Percentiles rank a stretch among this genome's conserved stretches.
Evolutionary conservation across 2,113 vertebrate genomes (phyloP).

Genomic region (Corythaeola cristata): DNA sequence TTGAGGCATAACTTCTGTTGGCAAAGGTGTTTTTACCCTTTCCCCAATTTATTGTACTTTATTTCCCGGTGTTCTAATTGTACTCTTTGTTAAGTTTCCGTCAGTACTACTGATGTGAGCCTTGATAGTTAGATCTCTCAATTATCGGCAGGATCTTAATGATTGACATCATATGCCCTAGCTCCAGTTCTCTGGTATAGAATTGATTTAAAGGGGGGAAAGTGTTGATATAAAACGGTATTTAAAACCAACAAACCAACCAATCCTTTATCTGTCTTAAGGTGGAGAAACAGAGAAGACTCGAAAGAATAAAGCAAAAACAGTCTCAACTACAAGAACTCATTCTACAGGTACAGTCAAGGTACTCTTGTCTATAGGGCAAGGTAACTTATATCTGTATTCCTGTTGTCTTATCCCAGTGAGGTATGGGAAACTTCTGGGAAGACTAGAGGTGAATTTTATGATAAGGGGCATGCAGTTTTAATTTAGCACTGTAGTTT

Average conservation of each 20-base stretch:
- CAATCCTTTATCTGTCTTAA: constrained; percentile 41
- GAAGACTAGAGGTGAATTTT: background rate
- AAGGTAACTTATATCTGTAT: constrained; percentile 32
- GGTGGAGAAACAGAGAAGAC: constrained; percentile 94
- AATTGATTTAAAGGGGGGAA: background rate
- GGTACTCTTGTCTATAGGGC: constrained; percentile 51
- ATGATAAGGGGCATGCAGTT: background rate
- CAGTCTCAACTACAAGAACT: constrained; percentile 98
- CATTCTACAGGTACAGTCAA: constrained; percentile 91
- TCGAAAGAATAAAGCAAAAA: constrained; percentile 99
- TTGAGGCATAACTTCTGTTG: background rate
- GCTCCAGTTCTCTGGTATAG: background rate
- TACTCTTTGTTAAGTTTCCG: background rate
- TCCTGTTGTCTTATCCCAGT: background rate
- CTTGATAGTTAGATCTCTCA: background rate
- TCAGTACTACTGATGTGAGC: background rate
- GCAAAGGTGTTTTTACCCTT: background rate
- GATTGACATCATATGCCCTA: background rate
- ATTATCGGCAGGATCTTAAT: background rate
- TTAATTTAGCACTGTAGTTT: background rate
- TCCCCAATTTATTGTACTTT: background rate
- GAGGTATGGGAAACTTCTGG: background rate
- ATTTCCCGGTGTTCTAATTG: background rate
- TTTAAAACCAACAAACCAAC: background rate
- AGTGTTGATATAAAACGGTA: background rate